Evolutionary conservation across 2,888 invertebrate genomes (phyloP).

Genomic region (Epsilonema sp.): DNA sequence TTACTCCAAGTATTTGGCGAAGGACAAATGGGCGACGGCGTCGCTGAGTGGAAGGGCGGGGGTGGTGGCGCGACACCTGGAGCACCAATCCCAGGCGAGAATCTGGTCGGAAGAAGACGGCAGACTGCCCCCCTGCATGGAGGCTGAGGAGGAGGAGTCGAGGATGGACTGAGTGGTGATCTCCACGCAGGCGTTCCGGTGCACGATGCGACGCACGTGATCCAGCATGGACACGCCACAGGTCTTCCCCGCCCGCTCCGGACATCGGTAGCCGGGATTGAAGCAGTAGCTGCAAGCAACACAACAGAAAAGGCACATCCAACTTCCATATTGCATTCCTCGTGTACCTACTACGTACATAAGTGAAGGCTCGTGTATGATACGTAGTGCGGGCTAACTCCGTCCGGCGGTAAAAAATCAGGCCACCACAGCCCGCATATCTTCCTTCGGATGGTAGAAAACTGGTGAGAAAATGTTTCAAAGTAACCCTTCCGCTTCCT

Average conservation of each 20-base stretch:
- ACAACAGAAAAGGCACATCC: no score
- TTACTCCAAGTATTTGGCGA: conserved; percentile 72
- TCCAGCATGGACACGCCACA: conserved; percentile 67
- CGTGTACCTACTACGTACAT: no score
- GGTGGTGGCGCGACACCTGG: conserved; percentile 38
- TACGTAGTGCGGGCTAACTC: no score
- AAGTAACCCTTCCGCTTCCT: no score
- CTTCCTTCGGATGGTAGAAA: no score
- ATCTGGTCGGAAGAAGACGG: conserved; percentile 11
- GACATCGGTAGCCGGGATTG: conserved; percentile 59
- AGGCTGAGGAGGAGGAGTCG: no score
- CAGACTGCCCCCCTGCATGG: background rate
- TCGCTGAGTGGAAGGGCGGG: conserved; percentile 54
- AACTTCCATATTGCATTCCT: no score
- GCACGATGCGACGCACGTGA: conserved; percentile 71
- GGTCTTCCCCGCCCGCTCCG: conserved; percentile 25
- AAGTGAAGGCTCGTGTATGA: no score
- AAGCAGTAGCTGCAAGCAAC: conserved; percentile 21
- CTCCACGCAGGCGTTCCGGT: conserved; percentile 41
- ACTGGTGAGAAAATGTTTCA: no score
- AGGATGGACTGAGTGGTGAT: conserved; percentile 17
- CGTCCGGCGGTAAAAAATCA: no score
- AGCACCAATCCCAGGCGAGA: conserved; percentile 21
- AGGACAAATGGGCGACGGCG: conserved; percentile 60
- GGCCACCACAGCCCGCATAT: no score